These are phyloP conservation scores for Coelopa frigida DNA, from an alignment of 1,140 invertebrate genomes.

Conservation along the genomic window DNA sequence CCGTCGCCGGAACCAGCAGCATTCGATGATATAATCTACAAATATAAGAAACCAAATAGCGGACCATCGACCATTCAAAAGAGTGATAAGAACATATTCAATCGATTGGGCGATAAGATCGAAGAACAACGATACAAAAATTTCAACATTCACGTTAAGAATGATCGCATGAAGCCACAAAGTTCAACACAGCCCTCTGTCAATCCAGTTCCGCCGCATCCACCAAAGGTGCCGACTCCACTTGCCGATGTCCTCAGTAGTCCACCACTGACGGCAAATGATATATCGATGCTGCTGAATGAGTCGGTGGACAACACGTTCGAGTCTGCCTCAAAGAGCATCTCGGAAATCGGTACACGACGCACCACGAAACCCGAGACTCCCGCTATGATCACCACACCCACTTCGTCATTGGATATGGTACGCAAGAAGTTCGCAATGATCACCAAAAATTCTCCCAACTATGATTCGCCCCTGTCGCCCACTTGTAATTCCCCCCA, in stretches of 20 bases:
- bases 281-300: constrained; percentile 14
- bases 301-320: constrained; percentile 2
- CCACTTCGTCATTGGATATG: constrained; percentile 2
- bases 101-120: constrained; percentile 10
- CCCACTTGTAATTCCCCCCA: background rate
- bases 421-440: constrained; percentile 11
- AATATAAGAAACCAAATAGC: too few species aligned
- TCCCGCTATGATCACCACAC: background rate
- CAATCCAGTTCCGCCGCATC: background rate
- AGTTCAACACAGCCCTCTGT: background rate
- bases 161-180: too few species aligned
- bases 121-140: background rate
- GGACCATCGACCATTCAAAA: too few species aligned
- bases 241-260: constrained; percentile 16
- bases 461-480: background rate
- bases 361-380: background rate
- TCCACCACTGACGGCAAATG: constrained; percentile 14
- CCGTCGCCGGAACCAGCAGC: too few species aligned
- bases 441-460: constrained; percentile 8
- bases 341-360: constrained; percentile 12
- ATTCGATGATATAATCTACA: too few species aligned
- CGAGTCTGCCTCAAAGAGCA: background rate
- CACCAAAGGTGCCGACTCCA: constrained; percentile 1
- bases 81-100: too few species aligned
- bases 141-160: background rate